A percentile compares a stretch with the other conserved stretches of the same genome.
These are phyloP conservation scores for Sarcophaga bullata DNA, from an alignment of 1,140 invertebrate species.

Conservation along the genomic window DNA sequence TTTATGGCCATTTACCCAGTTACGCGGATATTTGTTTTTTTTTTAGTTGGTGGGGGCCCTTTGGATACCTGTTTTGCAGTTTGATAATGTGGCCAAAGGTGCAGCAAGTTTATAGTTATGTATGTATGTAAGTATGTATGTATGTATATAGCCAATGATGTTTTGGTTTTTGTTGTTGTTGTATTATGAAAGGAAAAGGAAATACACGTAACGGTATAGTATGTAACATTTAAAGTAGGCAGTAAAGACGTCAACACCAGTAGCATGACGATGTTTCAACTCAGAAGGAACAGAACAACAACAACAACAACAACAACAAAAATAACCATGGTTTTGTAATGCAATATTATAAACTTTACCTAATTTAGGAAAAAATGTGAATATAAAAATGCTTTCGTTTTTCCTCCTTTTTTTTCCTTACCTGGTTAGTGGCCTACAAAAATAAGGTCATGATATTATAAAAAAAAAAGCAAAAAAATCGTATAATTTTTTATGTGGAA, in stretches of 20 bases:
- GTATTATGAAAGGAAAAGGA: slow-evolving; percentile 11
- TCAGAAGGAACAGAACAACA: no score
- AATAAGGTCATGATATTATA: slow-evolving; percentile 29
- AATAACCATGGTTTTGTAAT: not conserved
- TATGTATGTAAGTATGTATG: no score
- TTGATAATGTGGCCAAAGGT: not conserved
- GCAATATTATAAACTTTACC: slow-evolving; percentile 10
- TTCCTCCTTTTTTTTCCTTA: not conserved
- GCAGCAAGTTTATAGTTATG: not conserved
- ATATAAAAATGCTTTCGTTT: slow-evolving; percentile 5
- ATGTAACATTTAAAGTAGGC: not conserved
- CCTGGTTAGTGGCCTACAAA: not conserved
- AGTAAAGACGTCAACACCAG: slow-evolving; percentile 11
- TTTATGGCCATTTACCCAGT: not conserved
- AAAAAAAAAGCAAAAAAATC: not conserved
- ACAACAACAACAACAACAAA: no score
- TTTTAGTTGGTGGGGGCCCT: not conserved
- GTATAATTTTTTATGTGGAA: not conserved
- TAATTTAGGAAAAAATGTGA: slow-evolving; percentile 15
- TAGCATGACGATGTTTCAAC: not conserved
- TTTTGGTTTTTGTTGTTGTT: not conserved
- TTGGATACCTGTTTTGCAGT: not conserved
- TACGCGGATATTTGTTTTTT: not conserved
- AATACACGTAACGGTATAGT: not conserved
- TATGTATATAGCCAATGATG: not conserved